Conservation (phyloP, 2,113 vertebrate species). For the Bubo bubo region DNA sequence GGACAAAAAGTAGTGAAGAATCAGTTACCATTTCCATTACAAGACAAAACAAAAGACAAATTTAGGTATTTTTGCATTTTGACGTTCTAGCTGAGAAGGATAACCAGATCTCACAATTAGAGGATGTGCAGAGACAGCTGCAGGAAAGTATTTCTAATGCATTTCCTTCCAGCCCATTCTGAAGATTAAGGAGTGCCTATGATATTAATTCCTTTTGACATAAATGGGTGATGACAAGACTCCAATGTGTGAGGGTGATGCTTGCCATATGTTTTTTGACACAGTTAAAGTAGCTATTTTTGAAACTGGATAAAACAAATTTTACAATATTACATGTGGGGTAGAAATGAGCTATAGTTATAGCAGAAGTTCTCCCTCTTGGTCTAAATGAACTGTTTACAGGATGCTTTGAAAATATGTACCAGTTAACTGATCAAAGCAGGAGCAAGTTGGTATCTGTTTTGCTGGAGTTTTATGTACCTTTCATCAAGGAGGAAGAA, state of each 20-base stretch:
- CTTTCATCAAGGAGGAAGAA: background rate
- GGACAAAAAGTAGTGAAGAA: background rate
- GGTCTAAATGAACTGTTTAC: background rate
- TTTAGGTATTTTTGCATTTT: background rate
- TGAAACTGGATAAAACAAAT: conserved; percentile 17
- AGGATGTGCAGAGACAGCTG: conserved; percentile 1
- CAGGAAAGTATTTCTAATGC: background rate
- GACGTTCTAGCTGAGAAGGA: background rate
- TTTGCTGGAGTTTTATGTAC: background rate
- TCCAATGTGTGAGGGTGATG: background rate
- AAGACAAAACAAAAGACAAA: background rate
- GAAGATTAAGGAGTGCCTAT: conserved; percentile 17
- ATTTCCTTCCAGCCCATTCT: conserved; percentile 40
- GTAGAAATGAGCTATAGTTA: background rate
- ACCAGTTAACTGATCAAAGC: background rate
- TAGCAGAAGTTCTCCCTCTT: background rate
- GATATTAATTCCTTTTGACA: conserved; percentile 41
- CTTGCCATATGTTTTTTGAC: conserved; percentile 34
- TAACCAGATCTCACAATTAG: conserved; percentile 14
- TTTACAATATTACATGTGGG: background rate
- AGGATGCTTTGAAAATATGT: background rate
- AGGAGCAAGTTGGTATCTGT: background rate
- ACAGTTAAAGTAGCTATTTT: conserved; percentile 13
- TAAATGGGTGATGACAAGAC: conserved; percentile 41
- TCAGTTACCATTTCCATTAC: background rate